Evolutionary conservation across 2,113 vertebrate species (phyloP).

Genomic region (Phylloscopus trochiloides): DNA sequence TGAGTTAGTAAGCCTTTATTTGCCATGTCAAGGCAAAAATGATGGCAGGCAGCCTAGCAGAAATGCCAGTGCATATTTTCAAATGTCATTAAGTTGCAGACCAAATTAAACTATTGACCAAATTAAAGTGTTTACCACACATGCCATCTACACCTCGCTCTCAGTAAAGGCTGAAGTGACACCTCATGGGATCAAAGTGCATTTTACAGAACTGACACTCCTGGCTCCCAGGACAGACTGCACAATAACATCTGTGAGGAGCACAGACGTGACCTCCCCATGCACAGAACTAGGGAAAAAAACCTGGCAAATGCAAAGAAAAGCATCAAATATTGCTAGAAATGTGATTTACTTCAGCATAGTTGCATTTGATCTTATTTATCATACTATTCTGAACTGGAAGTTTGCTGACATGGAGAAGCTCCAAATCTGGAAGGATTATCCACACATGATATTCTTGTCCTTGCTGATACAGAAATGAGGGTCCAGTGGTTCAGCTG

Average conservation of each 20-base stretch:
- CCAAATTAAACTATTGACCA: conserved; percentile 71
- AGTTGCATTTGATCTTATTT: neutral
- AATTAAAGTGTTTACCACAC: conserved; percentile 64
- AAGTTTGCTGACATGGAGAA: neutral
- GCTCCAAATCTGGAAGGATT: neutral
- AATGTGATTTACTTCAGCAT: neutral
- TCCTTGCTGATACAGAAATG: neutral
- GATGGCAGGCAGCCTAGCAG: conserved; percentile 67
- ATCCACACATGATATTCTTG: neutral
- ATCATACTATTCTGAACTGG: neutral
- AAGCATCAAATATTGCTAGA: neutral
- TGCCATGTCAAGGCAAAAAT: conserved; percentile 58
- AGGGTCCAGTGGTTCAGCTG: neutral
- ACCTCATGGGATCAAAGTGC: neutral
- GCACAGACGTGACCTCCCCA: fast-evolving
- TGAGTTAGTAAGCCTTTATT: conserved; percentile 62
- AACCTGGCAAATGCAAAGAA: neutral
- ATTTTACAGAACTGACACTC: neutral
- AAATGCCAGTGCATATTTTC: conserved; percentile 68
- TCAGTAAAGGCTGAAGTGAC: neutral
- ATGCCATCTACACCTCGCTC: neutral
- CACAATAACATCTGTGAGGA: neutral
- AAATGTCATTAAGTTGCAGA: conserved; percentile 65
- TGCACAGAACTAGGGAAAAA: neutral
- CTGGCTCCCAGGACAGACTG: neutral